phyloP scores from a whole-genome alignment of 2,888 invertebrate genomes.

The Empis stercorea region DNA sequence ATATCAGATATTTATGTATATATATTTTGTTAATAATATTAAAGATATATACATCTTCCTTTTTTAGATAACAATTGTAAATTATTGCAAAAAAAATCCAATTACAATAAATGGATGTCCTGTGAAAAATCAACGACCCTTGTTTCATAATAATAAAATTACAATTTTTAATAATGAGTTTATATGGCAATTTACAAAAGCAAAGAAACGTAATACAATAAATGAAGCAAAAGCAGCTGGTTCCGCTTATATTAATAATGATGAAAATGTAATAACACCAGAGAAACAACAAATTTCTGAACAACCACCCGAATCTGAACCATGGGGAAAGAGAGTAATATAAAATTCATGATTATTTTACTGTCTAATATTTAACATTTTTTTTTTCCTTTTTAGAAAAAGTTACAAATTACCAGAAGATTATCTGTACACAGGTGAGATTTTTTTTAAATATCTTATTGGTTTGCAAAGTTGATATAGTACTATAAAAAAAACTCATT shows the following conservation, averaged over 20 bases:
- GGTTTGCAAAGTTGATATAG: background rate
- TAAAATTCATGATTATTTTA: background rate
- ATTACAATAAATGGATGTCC: conserved; percentile 23
- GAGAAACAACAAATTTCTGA: conserved; percentile 14
- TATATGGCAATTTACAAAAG: conserved; percentile 24
- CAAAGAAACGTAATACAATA: background rate
- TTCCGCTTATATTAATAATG: background rate
- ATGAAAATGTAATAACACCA: conserved; percentile 14
- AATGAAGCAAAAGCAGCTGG: background rate
- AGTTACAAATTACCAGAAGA: background rate
- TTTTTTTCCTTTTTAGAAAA: background rate
- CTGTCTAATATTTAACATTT: background rate
- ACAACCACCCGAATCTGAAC: conserved; percentile 27
- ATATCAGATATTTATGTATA: background rate
- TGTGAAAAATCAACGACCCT: conserved; percentile 21
- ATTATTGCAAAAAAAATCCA: conserved; percentile 22
- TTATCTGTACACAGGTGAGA: background rate
- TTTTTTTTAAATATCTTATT: background rate
- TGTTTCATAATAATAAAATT: conserved; percentile 24
- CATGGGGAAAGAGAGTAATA: conserved; percentile 8
- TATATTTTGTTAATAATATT: background rate
- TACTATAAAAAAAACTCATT: too few relatives aligned
- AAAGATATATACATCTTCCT: background rate
- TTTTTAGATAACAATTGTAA: conserved; percentile 26
- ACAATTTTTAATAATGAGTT: conserved; percentile 25